Percentiles rank a stretch among this genome's conserved stretches.
Evolutionary conservation across 2,888 invertebrate genomes (phyloP).

Genomic region (Loripinus fragilis): DNA sequence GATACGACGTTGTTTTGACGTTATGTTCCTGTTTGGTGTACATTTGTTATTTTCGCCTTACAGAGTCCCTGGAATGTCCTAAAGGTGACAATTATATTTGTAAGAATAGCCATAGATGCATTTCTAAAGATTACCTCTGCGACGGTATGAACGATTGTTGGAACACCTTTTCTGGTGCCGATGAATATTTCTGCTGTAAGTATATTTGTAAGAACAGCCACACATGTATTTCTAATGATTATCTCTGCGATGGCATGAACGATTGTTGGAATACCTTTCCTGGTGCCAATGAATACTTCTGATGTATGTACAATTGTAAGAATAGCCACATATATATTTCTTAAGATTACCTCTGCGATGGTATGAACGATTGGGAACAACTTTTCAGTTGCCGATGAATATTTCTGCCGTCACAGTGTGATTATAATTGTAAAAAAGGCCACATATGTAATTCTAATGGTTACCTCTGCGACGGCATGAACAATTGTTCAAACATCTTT

Average conservation of each 20-base stretch:
- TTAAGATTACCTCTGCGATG: background rate
- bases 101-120: slow-evolving; percentile 78
- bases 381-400: too few relatives aligned
- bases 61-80: slow-evolving; percentile 62
- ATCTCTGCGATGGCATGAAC: too few relatives aligned
- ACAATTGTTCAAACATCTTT: too few relatives aligned
- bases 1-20: too few relatives aligned
- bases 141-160: slow-evolving; percentile 84
- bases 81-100: slow-evolving; percentile 65
- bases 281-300: too few relatives aligned
- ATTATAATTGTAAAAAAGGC: slow-evolving; percentile 64
- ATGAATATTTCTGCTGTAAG: slow-evolving; percentile 83
- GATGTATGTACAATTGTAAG: too few relatives aligned
- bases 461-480: background rate
- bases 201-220: too few relatives aligned
- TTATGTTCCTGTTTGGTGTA: too few relatives aligned
- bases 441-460: slow-evolving; percentile 65
- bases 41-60: background rate
- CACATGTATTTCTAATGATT: background rate
- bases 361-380: too few relatives aligned
- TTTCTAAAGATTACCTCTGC: slow-evolving; percentile 82
- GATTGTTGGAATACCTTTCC: too few relatives aligned
- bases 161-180: slow-evolving; percentile 79
- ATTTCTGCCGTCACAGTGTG: slow-evolving; percentile 58
- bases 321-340: too few relatives aligned